Evolutionary conservation across 2,797 vertebrate species (phyloP).

Genomic region (Saxicola maurus): DNA sequence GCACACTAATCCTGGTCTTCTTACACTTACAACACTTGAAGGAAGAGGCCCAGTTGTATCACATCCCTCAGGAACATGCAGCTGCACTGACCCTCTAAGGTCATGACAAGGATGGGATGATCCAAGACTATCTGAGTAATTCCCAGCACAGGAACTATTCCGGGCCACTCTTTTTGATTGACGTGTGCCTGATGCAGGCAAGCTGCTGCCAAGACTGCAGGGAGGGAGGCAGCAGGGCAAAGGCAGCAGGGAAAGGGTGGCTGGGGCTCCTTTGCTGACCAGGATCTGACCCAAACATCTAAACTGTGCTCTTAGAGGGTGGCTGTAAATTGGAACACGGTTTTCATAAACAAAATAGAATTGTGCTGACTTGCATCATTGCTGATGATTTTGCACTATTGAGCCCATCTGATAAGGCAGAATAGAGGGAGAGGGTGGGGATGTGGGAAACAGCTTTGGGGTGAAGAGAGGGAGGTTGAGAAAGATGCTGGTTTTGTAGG

Average conservation of each 20-base stretch:
- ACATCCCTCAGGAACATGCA: neutral
- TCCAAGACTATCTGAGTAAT: neutral
- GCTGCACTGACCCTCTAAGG: neutral
- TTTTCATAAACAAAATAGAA: neutral
- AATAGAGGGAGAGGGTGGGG: neutral
- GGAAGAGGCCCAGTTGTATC: neutral
- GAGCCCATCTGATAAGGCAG: neutral
- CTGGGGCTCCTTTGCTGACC: neutral
- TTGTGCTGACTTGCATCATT: neutral
- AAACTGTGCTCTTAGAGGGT: neutral
- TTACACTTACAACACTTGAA: neutral
- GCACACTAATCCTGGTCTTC: neutral
- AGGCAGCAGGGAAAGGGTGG: neutral
- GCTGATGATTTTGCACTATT: neutral
- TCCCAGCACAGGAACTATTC: neutral
- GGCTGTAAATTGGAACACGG: accelerated
- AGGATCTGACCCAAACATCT: neutral
- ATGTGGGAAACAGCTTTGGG: neutral
- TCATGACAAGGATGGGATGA: neutral
- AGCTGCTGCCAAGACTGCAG: neutral
- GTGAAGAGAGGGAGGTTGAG: neutral
- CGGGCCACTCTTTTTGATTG: neutral
- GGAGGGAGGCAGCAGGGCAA: neutral
- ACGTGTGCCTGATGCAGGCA: accelerated
- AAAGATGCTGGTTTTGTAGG: neutral